A percentile compares a stretch with the other conserved stretches of the same genome.
phyloP scores from a whole-genome alignment of 2,113 vertebrate genomes.

The Microcebus jonahi region DNA sequence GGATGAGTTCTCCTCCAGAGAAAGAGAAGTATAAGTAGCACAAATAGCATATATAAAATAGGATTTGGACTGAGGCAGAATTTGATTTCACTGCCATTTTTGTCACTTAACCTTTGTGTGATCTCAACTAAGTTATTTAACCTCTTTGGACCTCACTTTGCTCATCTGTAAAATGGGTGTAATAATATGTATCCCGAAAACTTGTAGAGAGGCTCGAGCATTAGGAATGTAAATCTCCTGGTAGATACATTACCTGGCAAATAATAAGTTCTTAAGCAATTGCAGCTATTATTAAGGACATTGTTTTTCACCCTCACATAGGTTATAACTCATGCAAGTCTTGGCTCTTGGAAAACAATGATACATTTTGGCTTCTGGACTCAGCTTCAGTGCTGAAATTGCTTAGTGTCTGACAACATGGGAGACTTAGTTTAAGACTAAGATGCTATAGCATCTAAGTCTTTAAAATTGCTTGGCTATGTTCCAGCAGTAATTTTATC shows the following conservation, averaged over 20 bases:
- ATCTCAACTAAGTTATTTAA: not conserved
- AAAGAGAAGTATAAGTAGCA: not conserved
- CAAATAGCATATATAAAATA: not conserved
- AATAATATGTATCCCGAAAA: not conserved
- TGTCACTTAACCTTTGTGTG: not conserved
- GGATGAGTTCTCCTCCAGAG: not conserved
- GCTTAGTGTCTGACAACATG: not conserved
- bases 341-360: not conserved
- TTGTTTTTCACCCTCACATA: not conserved
- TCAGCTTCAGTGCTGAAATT: not conserved
- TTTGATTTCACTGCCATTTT: not conserved
- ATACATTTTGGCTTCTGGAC: not conserved
- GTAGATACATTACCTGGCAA: not conserved
- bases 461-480: not conserved
- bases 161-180: not conserved
- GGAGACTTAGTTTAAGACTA: not conserved
- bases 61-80: not conserved
- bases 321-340: not conserved
- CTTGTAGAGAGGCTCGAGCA: not conserved
- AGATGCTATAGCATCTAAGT: not conserved
- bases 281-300: not conserved
- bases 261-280: not conserved
- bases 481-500: not conserved
- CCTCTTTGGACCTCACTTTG: not conserved
- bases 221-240: not conserved